These are phyloP conservation scores for Cotesia congregata DNA, from an alignment of 2,888 invertebrate species.

Conservation along the genomic window DNA sequence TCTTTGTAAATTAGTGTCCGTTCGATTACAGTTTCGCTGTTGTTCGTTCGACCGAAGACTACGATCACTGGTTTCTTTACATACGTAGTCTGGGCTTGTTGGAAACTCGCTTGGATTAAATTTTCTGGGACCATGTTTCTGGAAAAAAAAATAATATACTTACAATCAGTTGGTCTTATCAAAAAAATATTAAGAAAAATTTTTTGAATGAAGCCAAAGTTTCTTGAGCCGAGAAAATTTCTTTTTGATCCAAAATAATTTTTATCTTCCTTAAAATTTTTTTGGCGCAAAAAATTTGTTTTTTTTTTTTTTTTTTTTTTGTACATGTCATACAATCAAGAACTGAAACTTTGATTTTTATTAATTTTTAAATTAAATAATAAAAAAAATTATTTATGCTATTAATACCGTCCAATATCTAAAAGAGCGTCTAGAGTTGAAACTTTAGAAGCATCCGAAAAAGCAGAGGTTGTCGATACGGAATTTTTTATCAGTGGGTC, in stretches of 20 bases:
- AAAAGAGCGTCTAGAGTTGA: slow-evolving; percentile 75
- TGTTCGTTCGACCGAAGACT: slow-evolving; percentile 53
- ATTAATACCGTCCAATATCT: slow-evolving; percentile 73
- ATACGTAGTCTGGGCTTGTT: slow-evolving; percentile 74
- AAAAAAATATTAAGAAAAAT: too few species aligned
- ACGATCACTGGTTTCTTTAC: slow-evolving; percentile 58
- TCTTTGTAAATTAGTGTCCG: slow-evolving; percentile 69
- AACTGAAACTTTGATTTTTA: background rate
- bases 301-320: too few species aligned
- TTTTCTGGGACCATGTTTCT: slow-evolving; percentile 77
- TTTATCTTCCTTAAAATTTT: too few species aligned
- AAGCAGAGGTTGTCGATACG: slow-evolving; percentile 49
- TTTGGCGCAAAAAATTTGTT: too few species aligned
- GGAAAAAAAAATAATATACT: background rate
- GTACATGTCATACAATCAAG: too few species aligned
- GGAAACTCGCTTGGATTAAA: slow-evolving; percentile 75
- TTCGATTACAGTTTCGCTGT: slow-evolving; percentile 57
- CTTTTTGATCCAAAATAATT: too few species aligned
- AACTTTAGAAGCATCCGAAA: slow-evolving; percentile 63
- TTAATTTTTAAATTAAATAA: background rate
- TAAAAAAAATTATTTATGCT: background rate
- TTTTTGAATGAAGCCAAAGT: too few species aligned
- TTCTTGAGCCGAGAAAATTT: too few species aligned
- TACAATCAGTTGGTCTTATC: background rate
- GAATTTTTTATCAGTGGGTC: slow-evolving; percentile 70